Evolutionary conservation across 1,140 invertebrate species (phyloP), one percentile per base, ranked within the genome.

Genomic region (Tribolium castaneum): DNA sequence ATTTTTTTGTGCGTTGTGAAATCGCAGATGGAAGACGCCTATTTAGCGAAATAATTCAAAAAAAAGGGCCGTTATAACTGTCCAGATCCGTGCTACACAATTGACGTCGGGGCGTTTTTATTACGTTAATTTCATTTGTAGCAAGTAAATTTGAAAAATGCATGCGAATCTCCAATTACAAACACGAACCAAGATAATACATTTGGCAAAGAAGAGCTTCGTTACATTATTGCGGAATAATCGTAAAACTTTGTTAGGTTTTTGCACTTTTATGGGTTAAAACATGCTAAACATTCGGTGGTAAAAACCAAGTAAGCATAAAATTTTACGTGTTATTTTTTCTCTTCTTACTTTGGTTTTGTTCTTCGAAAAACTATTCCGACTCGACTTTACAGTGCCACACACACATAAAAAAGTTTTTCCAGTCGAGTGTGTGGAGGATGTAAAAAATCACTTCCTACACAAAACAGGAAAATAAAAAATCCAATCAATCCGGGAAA

Each of bases 271-370:
- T 66, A 66, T 66, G 30, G 59, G 59, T 66, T 66, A 34, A 66
- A 66, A 66, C 59, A 66, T 66, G 59, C 59, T 35, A 66, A 66
- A 66, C 30, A 66, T 66, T 34, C 59, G 59, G 59, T 66, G 59
- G 59, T 66, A 52, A 66, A 66, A 66, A 66, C 59, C 25, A 66
- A 66, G 59, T 14, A 66, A 66, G 30, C 59, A 35, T 66, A 66
- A 66, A 66, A 66, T 66, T 66, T 66, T 66, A 66, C 59, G 59
- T 66, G 59, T 66, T 34, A 35, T 66, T 66, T 66, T 66, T 66
- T 59, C 54, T 22, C n/a, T 59, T 19, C 54, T 22, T 59, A 35
- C 59, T 14, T 66, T 14, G 22, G 13, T 66, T 30, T 66, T 35
- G 59, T 66, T 66, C 54, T 19, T 59, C 59, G n/a, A 12, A 35